phyloP scores from a whole-genome alignment of 1,140 invertebrate species.

The Drosophila biarmipes region DNA sequence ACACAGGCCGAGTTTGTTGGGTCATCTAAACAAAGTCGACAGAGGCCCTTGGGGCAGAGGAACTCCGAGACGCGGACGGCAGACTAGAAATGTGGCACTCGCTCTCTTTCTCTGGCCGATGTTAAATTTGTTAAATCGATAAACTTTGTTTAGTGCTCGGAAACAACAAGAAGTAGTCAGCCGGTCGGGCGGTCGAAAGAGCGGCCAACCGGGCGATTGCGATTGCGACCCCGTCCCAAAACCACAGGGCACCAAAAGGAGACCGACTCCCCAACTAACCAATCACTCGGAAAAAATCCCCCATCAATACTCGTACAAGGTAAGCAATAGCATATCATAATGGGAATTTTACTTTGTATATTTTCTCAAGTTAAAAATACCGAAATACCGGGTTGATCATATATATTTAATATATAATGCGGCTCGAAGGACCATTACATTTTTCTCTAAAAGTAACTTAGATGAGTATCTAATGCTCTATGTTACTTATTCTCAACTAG shows the following conservation, averaged over 20 bases:
- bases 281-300: not conserved
- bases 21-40: conserved; percentile 77
- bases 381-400: too few relatives aligned
- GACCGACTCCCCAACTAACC: conserved; percentile 15
- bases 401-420: too few relatives aligned
- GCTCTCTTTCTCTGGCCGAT: conserved; percentile 49
- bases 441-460: too few relatives aligned
- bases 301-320: too few relatives aligned
- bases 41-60: conserved; percentile 25
- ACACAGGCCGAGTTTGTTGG: conserved; percentile 72
- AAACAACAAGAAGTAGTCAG: conserved; percentile 66
- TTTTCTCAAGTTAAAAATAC: too few relatives aligned
- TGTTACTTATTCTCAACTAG: too few relatives aligned
- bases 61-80: conserved; percentile 21
- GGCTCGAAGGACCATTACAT: too few relatives aligned
- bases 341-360: too few relatives aligned
- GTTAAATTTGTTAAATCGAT: conserved; percentile 81
- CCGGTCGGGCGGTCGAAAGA: conserved; percentile 52
- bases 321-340: too few relatives aligned
- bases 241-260: conserved; percentile 24
- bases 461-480: too few relatives aligned
- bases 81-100: conserved; percentile 69
- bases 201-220: conserved; percentile 22
- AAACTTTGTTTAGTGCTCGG: conserved; percentile 80
- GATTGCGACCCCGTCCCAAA: conserved; percentile 29